Base-by-base conservation (phyloP, 2,113 vertebrate species). In the Perca schrenkii region DNA sequence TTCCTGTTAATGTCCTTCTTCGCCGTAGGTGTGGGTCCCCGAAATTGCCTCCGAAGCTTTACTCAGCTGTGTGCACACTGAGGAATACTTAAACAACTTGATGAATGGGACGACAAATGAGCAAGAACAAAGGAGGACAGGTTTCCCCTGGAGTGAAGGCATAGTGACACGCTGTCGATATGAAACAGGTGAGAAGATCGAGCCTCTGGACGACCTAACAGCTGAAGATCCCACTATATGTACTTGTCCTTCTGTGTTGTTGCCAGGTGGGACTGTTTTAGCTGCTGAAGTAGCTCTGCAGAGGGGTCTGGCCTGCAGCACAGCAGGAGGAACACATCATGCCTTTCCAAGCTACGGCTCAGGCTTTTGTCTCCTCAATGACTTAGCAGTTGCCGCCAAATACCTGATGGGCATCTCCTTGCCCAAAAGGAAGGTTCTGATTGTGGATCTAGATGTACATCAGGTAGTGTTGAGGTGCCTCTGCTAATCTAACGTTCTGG, bases 371-470 rank as follows among this genome's bases (percentile, higher is more conserved):
- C 92, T 94, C 11, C 90, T 94, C 65, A 94, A 93, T 2, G 90
- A 93, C 77, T 80, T 95, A 14, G 92, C 94, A 6, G 93, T 94
- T 2, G 77, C 91, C 2, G 91, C 91, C 77, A 93, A 87, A 77
- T 56, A 83, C 66, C 22, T 76, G 57, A 82, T 84, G 79, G 54
- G 22, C 40, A 49, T 5, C 58, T 72, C 83, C 1, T 53, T 49
- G 0, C 8, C 64, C 49, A 84, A 72, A 72, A 85, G 60, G 54
- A 93, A 88, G 83, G 84, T 94, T 79, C 78, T 93, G 28, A 90
- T 93, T 8, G 89, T 93, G 72, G 93, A 94, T 86, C 62, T 95
- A 21, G 93, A 95, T 40, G 93, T 93, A 74, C 93, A 93, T 88
- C 90, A 94, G 93, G 94, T 94, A 68, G 25, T 6, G 21, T 57